Percentiles rank a stretch among this genome's conserved stretches.
Evolutionary conservation across 2,113 vertebrate genomes (phyloP).

Genomic region (Caranx ignobilis): DNA sequence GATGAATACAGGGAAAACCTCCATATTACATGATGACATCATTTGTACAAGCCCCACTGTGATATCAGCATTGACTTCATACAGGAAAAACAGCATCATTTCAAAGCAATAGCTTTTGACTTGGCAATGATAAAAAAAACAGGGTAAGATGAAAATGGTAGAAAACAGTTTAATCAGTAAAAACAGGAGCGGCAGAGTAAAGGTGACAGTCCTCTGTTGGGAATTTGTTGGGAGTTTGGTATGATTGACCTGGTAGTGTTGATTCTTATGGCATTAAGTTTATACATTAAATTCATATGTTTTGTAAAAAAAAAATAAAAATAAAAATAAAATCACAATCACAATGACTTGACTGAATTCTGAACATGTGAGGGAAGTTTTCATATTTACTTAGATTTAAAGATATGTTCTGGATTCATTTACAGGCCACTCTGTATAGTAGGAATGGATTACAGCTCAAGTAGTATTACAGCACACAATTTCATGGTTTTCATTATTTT

Average conservation of each 20-base stretch:
- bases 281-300: slow-evolving; percentile 55
- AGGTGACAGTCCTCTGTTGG: slow-evolving; percentile 45
- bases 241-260: slow-evolving; percentile 57
- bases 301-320: slow-evolving; percentile 45
- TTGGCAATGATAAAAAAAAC: slow-evolving; percentile 23
- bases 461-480: slow-evolving; percentile 66
- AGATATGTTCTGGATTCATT: slow-evolving; percentile 68
- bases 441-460: slow-evolving; percentile 69
- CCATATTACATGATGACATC: background rate
- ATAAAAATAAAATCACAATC: slow-evolving; percentile 50
- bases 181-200: slow-evolving; percentile 60
- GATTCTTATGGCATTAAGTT: slow-evolving; percentile 55
- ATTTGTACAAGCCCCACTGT: background rate
- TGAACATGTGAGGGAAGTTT: slow-evolving; percentile 37
- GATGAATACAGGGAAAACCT: too few relatives aligned
- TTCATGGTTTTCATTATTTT: slow-evolving; percentile 64
- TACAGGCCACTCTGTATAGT: slow-evolving; percentile 79
- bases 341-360: slow-evolving; percentile 43
- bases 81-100: background rate
- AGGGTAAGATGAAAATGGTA: slow-evolving; percentile 56
- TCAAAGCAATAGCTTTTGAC: background rate
- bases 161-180: slow-evolving; percentile 77
- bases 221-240: slow-evolving; percentile 43
- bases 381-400: slow-evolving; percentile 68
- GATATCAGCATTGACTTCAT: background rate